Percentiles rank a stretch among this genome's conserved stretches.
Evolutionary conservation across 2,113 vertebrate genomes (phyloP).

Genomic region (Gorilla gorilla): DNA sequence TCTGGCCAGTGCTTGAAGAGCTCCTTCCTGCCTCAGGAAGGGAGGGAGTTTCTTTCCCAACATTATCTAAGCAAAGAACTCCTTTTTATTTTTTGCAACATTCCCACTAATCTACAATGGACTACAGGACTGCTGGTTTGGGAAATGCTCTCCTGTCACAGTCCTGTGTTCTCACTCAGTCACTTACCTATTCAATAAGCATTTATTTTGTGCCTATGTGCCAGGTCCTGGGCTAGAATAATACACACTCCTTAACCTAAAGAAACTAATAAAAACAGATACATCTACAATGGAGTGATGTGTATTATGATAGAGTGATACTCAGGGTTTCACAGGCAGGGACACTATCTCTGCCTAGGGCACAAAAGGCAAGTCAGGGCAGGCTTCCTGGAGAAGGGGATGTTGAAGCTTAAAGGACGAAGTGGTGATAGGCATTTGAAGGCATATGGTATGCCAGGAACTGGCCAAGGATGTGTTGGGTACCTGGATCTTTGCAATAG

Average conservation of each 20-base stretch:
- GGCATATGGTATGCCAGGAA: background rate
- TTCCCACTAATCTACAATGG: background rate
- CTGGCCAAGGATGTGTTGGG: background rate
- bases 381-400: slow-evolving; percentile 1
- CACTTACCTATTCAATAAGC: slow-evolving; percentile 16
- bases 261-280: background rate
- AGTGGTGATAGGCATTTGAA: background rate
- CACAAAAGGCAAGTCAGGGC: background rate
- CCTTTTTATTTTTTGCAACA: background rate
- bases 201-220: slow-evolving; percentile 2
- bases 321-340: background rate
- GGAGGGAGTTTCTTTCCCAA: background rate
- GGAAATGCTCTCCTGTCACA: slow-evolving; percentile 8
- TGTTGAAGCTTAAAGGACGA: background rate
- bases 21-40: background rate
- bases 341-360: background rate
- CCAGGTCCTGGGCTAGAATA: slow-evolving; percentile 10
- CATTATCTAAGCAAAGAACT: slow-evolving; percentile 37
- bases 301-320: background rate
- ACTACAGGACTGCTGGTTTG: background rate
- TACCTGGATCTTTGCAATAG: background rate
- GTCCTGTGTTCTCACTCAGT: slow-evolving; percentile 19
- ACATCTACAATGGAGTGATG: background rate
- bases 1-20: slow-evolving; percentile 8
- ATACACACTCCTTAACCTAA: background rate